Evolutionary conservation across 2,888 invertebrate genomes (phyloP).

Genomic region (Phragmatobia fuliginosa): DNA sequence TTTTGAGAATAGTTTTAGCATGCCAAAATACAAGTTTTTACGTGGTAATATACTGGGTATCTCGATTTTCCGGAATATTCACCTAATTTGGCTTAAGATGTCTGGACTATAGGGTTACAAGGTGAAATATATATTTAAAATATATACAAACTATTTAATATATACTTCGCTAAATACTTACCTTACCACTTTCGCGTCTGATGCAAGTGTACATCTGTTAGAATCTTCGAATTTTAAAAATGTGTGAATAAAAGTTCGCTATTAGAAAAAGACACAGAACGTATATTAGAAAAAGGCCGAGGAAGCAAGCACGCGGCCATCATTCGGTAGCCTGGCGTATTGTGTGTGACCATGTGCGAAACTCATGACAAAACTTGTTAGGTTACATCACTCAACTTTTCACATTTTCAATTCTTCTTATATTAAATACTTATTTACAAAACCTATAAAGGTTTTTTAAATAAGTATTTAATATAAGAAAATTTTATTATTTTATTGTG

Average conservation of each 20-base stretch:
- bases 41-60: no score
- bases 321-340: neutral
- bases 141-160: no score
- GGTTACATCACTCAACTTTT: neutral
- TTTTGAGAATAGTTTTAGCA: no score
- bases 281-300: no score
- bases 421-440: neutral
- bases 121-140: no score
- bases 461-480: neutral
- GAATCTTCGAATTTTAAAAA: neutral
- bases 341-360: neutral
- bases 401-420: neutral
- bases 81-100: no score
- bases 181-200: neutral
- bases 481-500: no score
- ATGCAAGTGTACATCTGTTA: neutral
- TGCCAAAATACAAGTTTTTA: no score
- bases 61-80: no score
- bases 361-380: neutral
- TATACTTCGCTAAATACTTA: no score
- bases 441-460: neutral
- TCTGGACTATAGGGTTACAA: no score
- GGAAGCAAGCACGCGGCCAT: neutral
- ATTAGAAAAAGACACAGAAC: no score
- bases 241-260: neutral